These are phyloP conservation scores for Teleogryllus occipitalis DNA, from an alignment of 1,140 invertebrate species.

Conservation along the genomic window DNA sequence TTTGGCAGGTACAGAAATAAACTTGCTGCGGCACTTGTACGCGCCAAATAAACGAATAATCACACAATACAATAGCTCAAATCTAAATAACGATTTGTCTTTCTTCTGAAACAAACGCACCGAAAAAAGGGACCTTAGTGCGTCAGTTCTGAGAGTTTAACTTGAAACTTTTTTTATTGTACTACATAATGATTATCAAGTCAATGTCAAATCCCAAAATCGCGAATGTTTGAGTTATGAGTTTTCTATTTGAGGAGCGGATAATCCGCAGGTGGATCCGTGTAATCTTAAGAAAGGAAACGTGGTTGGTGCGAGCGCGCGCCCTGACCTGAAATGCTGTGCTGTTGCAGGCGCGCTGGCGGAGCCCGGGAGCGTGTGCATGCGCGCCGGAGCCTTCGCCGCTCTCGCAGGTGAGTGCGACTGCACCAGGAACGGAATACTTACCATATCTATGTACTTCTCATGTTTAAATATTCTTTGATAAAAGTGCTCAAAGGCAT, in stretches of 20 bases:
- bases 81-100: no score
- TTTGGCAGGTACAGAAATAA: no score
- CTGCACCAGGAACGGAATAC: background rate
- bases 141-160: no score
- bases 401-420: conserved; percentile 47
- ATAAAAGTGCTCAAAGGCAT: background rate
- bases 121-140: no score
- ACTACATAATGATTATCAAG: background rate
- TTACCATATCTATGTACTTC: background rate
- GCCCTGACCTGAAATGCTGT: background rate
- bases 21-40: no score
- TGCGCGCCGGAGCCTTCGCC: conserved; percentile 65
- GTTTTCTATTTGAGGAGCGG: background rate
- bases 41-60: no score
- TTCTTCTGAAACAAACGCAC: no score
- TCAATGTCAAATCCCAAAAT: background rate
- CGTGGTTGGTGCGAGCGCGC: background rate
- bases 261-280: background rate
- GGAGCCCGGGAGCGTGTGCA: conserved; percentile 48
- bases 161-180: background rate
- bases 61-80: no score
- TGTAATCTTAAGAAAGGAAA: background rate
- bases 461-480: background rate
- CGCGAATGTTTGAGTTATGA: background rate
- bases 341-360: conserved; percentile 6